Evolutionary conservation across 53 echinoderm and acorn worm species (phyloP), one percentile per base, ranked within the genome.

Genomic region (Holothuria scabra): DNA sequence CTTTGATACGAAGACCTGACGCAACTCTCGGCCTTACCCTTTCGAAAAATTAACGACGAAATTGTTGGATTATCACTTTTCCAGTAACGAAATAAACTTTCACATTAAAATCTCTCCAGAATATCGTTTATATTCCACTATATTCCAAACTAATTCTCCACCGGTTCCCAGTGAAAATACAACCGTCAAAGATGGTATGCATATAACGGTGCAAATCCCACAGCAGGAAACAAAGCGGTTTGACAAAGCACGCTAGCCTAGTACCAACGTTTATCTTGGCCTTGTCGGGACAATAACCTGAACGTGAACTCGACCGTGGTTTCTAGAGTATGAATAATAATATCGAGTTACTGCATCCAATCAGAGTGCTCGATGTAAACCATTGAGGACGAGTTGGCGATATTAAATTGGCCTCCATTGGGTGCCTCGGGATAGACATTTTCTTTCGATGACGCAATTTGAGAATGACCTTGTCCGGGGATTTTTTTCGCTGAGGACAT

Each of bases 241-340:
- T 72, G 46, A 72, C 72, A 72, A 72, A 72, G 72, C 72, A 72
- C 62, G 61, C 61, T 34, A 68, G 57, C 32, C 28, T 44, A 63
- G 37, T 55, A 81, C 41, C 13, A 23, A 20, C n/a, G 56, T 25
- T 35, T 65, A 84, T 44, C 49, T 66, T 82, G 82, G 61, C 82
- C 82, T 87, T 82, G 83, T 87, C 82, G 79, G 79, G 85, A 89
- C 64, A 84, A 56, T 87, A 87, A 91, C 91, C 91, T 85, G 84
- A 87, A 91, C 91, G 80, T 91, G 91, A 91, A 91, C 91, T 91
- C 82, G 88, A 87, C 81, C 75, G 88, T 84, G 38, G 68, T 44
- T 72, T 65, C 34, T 3, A 72, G 37, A 24, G 72, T 72, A 72
- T 72, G 72, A 46, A 72, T 72, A 72, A 72, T 46, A 30, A 67